Base-by-base conservation (phyloP, 2,888 invertebrate species). In the Venustoraphidia nigricollis region DNA sequence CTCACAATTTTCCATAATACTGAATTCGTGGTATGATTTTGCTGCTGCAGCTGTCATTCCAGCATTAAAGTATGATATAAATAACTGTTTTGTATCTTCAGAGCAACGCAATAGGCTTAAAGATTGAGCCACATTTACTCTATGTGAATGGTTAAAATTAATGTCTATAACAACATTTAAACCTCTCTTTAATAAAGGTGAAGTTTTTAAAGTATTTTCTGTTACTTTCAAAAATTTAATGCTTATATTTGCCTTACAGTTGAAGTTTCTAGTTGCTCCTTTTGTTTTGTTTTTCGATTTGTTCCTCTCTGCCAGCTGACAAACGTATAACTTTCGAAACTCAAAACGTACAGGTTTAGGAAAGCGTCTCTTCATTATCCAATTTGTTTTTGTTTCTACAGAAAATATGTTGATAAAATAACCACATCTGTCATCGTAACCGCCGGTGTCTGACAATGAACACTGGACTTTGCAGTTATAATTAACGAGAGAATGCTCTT, bases 31-130 rank as follows among this genome's bases (percentile, higher is more conserved):
- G n/a, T n/a, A n/a, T n/a, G 45, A 50, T 51, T 53, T 53, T 40
- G 50, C 50, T 50, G 50, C 53, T 51, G 53, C 50, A 48, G 54
- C 49, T 53, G 52, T 53, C 54, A 54, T 51, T 40, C 51, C 50
- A 17, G 50, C 48, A 48, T 53, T 46, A 53, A 54, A 51, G 49
- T 54, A 51, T 40, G 53, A 51, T 48, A 50, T 48, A 50, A 54
- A 54, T 53, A 50, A 48, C 37, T 54, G 46, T 54, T 51, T 53
- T 47, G 54, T 54, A 36, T 54, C 50, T 51, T 51, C 51, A 50
- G 52, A 54, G 50, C 51, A 54, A 51, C 50, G 48, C 50, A 54
- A 51, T 51, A 53, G 51, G 36, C 52, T 48, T 50, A 51, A 51
- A 48, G 52, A 47, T 52, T 54, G 52, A 50, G 48, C 49, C 41